These are phyloP conservation scores for Blastobasis adustella DNA, from an alignment of 2,888 invertebrate species.

Conservation along the genomic window DNA sequence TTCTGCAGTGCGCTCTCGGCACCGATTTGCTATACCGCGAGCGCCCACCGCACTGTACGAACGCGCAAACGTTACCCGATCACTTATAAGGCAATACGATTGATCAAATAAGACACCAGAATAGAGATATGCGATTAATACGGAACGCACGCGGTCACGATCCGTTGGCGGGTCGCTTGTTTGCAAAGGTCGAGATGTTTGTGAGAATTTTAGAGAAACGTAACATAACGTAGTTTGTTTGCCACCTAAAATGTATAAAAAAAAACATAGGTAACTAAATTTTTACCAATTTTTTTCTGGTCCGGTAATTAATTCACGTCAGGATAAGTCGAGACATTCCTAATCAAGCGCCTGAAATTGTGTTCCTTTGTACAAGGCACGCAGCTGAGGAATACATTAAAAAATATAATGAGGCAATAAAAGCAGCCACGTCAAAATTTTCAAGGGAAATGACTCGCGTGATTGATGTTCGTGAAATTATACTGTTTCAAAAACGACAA, in stretches of 20 bases:
- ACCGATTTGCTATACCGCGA: conserved; percentile 16
- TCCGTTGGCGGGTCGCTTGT: neutral
- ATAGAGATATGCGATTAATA: conserved; percentile 2
- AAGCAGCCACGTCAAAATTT: conserved; percentile 54
- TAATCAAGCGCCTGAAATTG: conserved; percentile 9
- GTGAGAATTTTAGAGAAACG: too few species aligned
- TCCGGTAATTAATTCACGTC: too few species aligned
- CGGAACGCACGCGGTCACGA: neutral
- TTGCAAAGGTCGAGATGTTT: too few species aligned
- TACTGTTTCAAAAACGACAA: conserved; percentile 48
- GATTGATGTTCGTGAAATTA: conserved; percentile 67
- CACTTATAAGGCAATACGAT: conserved; percentile 12
- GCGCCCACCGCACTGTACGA: neutral
- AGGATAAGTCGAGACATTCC: conserved; percentile 1
- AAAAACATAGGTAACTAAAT: too few species aligned
- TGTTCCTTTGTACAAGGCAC: conserved; percentile 5
- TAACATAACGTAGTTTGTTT: too few species aligned
- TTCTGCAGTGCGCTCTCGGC: conserved; percentile 39
- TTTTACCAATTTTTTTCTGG: too few species aligned
- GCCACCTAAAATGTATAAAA: too few species aligned
- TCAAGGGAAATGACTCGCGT: conserved; percentile 57
- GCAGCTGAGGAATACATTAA: conserved; percentile 37
- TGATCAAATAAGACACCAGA: conserved; percentile 12
- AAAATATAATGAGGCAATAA: conserved; percentile 54
- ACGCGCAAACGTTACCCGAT: conserved; percentile 3